A percentile compares a stretch with the other conserved stretches of the same genome.
These are phyloP conservation scores for Macquaria australasica DNA, from an alignment of 2,113 vertebrate genomes.

Conservation along the genomic window DNA sequence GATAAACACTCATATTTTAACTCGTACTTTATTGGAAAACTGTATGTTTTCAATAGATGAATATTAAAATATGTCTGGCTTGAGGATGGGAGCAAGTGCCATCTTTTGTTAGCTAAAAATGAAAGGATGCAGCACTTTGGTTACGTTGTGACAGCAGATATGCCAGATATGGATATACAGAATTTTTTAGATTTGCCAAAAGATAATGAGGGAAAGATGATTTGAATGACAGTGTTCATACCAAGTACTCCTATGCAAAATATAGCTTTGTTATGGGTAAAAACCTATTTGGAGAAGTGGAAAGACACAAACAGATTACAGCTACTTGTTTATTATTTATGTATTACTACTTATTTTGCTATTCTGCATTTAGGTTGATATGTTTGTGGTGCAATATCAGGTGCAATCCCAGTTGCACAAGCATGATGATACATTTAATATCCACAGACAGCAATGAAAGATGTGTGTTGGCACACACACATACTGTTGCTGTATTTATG, in stretches of 20 bases:
- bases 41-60: neutral
- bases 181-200: neutral
- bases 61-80: neutral
- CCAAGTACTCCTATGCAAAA: neutral
- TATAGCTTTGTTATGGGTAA: neutral
- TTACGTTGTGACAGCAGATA: neutral
- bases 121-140: neutral
- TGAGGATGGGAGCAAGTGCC: neutral
- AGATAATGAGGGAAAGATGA: neutral
- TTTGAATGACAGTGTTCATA: neutral
- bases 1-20: neutral
- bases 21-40: neutral
- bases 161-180: neutral
- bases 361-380: neutral
- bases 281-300: neutral
- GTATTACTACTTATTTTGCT: neutral
- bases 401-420: neutral
- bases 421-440: conserved; percentile 13
- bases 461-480: conserved; percentile 22
- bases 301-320: neutral
- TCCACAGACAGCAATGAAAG: conserved; percentile 13
- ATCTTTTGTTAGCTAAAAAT: neutral
- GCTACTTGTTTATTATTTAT: neutral
- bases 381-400: neutral
- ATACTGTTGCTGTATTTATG: conserved; percentile 14